phyloP scores from a whole-genome alignment of 2,797 vertebrate species.

The Eidolon dupreanum region DNA sequence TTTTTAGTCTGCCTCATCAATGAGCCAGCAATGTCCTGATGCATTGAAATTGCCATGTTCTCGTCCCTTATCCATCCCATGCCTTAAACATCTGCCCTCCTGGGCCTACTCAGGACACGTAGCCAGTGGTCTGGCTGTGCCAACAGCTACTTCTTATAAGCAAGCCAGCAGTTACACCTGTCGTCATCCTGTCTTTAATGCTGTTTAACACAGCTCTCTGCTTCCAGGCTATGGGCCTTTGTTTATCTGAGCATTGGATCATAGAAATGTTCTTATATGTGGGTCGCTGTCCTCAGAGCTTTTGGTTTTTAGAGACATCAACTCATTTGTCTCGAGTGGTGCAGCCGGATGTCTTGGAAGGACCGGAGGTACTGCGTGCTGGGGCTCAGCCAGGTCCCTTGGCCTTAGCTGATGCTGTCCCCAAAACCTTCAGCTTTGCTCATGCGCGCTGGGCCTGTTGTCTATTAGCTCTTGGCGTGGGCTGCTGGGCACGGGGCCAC shows the following conservation, averaged over 20 bases:
- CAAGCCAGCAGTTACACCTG: background rate
- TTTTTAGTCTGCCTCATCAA: background rate
- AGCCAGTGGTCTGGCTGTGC: background rate
- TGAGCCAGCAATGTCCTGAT: background rate
- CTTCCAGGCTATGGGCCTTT: accelerated
- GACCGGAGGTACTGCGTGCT: accelerated
- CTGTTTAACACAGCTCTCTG: background rate
- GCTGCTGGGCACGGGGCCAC: background rate
- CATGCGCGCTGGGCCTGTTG: accelerated
- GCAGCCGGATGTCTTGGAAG: background rate
- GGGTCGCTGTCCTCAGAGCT: background rate
- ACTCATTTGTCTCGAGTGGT: background rate
- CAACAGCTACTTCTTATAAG: background rate
- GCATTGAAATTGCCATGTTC: accelerated
- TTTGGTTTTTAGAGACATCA: background rate
- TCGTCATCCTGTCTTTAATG: accelerated
- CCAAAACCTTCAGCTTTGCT: background rate
- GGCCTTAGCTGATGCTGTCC: background rate
- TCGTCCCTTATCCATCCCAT: background rate
- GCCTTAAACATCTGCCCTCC: background rate
- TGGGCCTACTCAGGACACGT: accelerated
- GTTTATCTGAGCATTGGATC: background rate
- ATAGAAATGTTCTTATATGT: too few relatives aligned
- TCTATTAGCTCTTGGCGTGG: background rate
- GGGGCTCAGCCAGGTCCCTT: background rate